Evolutionary conservation across 1,140 invertebrate genomes (phyloP).

Genomic region (Parapsyche elsis): DNA sequence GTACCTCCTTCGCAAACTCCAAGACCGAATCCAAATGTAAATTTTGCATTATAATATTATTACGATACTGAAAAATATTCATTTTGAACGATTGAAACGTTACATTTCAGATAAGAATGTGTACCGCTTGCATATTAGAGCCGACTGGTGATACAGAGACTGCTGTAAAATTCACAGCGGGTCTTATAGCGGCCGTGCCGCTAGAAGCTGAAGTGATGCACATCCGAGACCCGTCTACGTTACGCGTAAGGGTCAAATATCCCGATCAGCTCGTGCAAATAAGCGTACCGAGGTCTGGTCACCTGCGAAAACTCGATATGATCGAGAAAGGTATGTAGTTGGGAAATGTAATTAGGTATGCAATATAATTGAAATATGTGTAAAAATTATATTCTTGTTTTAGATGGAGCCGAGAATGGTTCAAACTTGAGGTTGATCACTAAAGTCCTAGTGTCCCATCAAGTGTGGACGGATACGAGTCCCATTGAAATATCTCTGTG

Average conservation of each 20-base stretch:
- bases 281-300: slow-evolving; percentile 78
- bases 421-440: slow-evolving; percentile 83
- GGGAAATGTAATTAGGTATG: too few relatives aligned
- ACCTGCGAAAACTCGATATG: slow-evolving; percentile 71
- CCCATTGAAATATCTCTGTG: slow-evolving; percentile 89
- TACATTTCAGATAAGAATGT: slow-evolving; percentile 74
- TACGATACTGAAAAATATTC: background rate
- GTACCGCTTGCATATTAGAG: slow-evolving; percentile 84
- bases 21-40: slow-evolving; percentile 70
- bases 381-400: slow-evolving; percentile 41
- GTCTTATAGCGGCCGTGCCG: slow-evolving; percentile 85
- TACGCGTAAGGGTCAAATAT: slow-evolving; percentile 89
- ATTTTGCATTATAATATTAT: slow-evolving; percentile 44
- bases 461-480: slow-evolving; percentile 89
- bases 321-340: slow-evolving; percentile 36
- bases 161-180: slow-evolving; percentile 93
- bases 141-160: slow-evolving; percentile 85
- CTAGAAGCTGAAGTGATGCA: slow-evolving; percentile 88
- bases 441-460: slow-evolving; percentile 88
- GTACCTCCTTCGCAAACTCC: slow-evolving; percentile 72
- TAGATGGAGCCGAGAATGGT: slow-evolving; percentile 61
- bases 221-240: slow-evolving; percentile 75
- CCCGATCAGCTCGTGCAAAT: slow-evolving; percentile 91
- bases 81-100: slow-evolving; percentile 28
- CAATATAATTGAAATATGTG: too few relatives aligned